Evolutionary conservation across 2,888 invertebrate species (phyloP), one percentile per base, ranked within the genome.

Genomic region (Rotaria socialis): DNA sequence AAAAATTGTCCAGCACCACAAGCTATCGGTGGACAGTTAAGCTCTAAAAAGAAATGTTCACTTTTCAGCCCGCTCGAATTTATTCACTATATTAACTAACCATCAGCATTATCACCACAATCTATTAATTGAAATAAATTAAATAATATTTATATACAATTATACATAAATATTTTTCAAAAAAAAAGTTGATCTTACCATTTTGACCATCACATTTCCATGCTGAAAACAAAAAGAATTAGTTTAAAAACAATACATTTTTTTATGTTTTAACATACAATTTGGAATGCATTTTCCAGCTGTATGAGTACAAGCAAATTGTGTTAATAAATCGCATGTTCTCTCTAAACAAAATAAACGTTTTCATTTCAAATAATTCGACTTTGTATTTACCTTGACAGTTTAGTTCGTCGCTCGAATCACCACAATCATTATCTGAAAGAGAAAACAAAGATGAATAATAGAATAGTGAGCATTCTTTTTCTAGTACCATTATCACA

Each of bases 401-500:
- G 80, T 86, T 85, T 52, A 88, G 87, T 87, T 92, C 92, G 90
- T 99, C 98, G 6, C 95, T 94, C 89, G 95, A 95, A 91, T 98
- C 97, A 0, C 96, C 96, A 89, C 97, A 98, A 90, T 98, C 97
- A 90, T 97, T 96, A 90, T 97, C 96, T 91, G 96, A 96, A 90
- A 97, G 97, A 90, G 97, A 97, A 60, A 90, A 89, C 90, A 92
- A 92, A 67, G 11, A 74, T 43, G 80, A 80, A 84, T 24, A 41
- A 84, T 8, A 14, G 19, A 86, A n/a, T 41, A n/a, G 11, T 11
- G 24, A 14, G n/a, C 2, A 41, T 75, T 8, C 22, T 41, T 41
- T 80, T 47, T 41, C 1, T 47, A 5, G 19, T 84, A 35, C 56
- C n/a, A 52, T 41, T 56, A 84, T 55, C 84, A 84, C 84, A 86